Conservation (phyloP, 2,113 vertebrate species). For the Mixornis gularis region DNA sequence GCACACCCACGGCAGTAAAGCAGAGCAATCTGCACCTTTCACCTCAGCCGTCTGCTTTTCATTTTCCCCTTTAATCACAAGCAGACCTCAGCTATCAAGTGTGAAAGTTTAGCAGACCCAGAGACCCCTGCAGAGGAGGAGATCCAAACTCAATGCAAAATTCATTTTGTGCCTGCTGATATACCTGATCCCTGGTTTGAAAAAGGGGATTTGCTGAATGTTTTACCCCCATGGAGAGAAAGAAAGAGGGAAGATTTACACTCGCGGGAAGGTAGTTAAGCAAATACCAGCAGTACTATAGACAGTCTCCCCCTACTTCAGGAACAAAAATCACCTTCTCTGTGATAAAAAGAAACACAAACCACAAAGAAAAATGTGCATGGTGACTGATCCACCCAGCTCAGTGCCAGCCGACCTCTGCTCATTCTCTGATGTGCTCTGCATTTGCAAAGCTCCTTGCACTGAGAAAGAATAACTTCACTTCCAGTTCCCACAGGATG, state of each 20-base stretch:
- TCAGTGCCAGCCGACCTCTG: neutral
- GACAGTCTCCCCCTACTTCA: neutral
- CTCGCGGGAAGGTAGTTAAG: neutral
- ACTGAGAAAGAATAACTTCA: neutral
- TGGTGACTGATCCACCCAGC: neutral
- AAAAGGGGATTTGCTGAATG: slow-evolving; percentile 2
- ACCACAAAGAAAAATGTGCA: neutral
- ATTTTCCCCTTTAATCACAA: slow-evolving; percentile 47
- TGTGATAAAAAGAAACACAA: neutral
- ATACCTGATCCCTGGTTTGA: neutral
- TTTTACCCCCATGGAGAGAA: neutral
- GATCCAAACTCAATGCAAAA: neutral
- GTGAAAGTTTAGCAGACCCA: slow-evolving; percentile 34
- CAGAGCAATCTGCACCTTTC: slow-evolving; percentile 27
- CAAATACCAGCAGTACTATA: neutral
- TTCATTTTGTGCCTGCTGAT: slow-evolving; percentile 23
- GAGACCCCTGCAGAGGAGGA: slow-evolving; percentile 9
- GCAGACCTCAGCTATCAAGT: neutral
- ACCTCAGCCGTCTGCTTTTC: slow-evolving; percentile 26
- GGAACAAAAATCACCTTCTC: neutral
- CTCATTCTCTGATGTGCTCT: rapidly evolving
- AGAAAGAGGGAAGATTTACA: slow-evolving; percentile 25
- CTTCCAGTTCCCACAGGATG: neutral
- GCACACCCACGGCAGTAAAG: neutral
- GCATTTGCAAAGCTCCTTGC: neutral